Evolutionary conservation across 1,140 invertebrate species (phyloP), one percentile per base, ranked within the genome.

Genomic region (Oryzaephilus surinamensis): DNA sequence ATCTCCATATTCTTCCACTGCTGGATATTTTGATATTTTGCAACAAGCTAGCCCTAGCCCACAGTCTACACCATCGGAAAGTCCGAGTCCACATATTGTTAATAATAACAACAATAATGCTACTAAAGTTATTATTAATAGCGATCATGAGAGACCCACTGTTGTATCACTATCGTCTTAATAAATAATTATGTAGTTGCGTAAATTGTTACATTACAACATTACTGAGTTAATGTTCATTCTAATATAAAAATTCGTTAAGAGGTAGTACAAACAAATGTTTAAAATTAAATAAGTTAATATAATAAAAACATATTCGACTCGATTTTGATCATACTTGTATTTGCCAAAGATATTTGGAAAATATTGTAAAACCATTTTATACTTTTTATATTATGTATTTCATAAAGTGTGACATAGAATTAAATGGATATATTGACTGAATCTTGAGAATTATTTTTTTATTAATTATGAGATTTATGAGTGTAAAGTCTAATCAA

Each of bases 141-240:
- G 48, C 8, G 54, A 57, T 6, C 40, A 50, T 15, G 63, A 65
- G 12, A 51, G 63, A 41, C 58, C 58, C 0, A 59, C 60, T 7
- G 61, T 65, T 4, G 63, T 65, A 4, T 62, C 63, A 10, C 16
- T 65, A 30, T 58, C 57, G 6, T 53, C 54, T 6, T 41, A 48
- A 40, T 27, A 15, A 23, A 35, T 14, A 19, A 15, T 7, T 32
- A 19, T 32, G 2, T 15, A 11, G 11, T 14, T 29, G n/a, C 17
- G 8, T 15, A 29, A n/a, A n/a, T n/a, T n/a, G n/a, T n/a, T n/a
- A n/a, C n/a, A n/a, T n/a, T n/a, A n/a, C n/a, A n/a, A n/a, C n/a
- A n/a, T n/a, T 6, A 21, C 10, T 21, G 1, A 21, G 6, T 21
- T 10, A 6, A 21, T 6, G 6, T 21, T 21, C 10, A 6, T 21